Evolutionary conservation across 2,797 vertebrate genomes (phyloP), one percentile per base, ranked within the genome.

Genomic region (Sciurus carolinensis): DNA sequence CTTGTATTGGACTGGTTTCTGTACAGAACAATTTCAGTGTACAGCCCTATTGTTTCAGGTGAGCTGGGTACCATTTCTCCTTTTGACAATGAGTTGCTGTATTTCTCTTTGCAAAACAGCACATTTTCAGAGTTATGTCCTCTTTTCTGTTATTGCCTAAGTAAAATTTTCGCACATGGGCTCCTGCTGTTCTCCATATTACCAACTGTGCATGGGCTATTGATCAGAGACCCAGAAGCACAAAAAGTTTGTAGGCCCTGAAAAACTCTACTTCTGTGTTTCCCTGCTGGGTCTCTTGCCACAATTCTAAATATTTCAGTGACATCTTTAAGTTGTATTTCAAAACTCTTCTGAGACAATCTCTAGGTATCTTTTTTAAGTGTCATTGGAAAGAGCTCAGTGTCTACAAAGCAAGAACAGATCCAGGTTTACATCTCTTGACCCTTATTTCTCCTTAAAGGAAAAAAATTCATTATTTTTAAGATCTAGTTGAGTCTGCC

Each of bases 41-140:
- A 1, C 9, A 2, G 5, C n/a, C 69, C 67, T 59, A 5, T 17
- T 24, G 36, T 18, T 59, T 4, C 10, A 30, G 2, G 1, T 33
- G 44, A 90, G 0, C 9, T 9, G 0, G 7, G 15, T 24, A 39
- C 5, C 8, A 13, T 62, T 52, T 39, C 66, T 86, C 62, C 24
- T 20, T 79, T 62, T 33, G 47, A 52, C n/a, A 39, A 28, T 4
- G 44, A 7, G 1, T 15, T n/a, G 9, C 36, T 30, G 3, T n/a
- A 14, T n/a, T 15, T 36, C 62, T 10, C 30, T 44, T 30, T 26
- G n/a, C 47, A 64, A 77, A 62, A 26, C 8, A 15, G 44, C 47
- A 47, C 11, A 17, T 18, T n/a, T 20, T 30, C n/a, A 39, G n/a
- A 66, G 64, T 26, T 54, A 10, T 36, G 6, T 20, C 36, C 47